Evolutionary conservation across 2,113 vertebrate genomes (phyloP).

Genomic region (Anoplopoma fimbria): DNA sequence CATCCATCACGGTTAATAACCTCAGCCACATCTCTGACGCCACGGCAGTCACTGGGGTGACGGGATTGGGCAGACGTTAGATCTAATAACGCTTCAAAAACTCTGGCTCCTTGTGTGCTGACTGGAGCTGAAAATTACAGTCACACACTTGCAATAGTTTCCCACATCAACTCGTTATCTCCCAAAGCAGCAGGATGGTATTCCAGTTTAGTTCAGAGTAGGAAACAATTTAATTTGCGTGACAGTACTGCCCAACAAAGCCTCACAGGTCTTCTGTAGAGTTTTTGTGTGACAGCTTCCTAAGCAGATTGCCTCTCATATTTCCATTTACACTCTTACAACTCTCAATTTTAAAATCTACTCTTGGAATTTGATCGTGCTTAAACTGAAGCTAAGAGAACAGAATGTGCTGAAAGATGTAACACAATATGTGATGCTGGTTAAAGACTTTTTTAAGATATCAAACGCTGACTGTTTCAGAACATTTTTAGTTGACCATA

Average conservation of each 20-base stretch:
- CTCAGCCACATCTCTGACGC: constrained; percentile 38
- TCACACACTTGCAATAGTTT: constrained; percentile 21
- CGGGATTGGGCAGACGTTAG: constrained; percentile 42
- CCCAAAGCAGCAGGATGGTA: constrained; percentile 9
- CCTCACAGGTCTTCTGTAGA: neutral
- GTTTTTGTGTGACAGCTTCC: neutral
- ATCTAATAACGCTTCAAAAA: constrained; percentile 61
- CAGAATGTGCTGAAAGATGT: neutral
- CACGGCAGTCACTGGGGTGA: constrained; percentile 52
- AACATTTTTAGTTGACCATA: neutral
- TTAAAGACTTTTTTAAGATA: neutral
- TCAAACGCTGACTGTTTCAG: neutral
- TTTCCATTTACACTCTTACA: neutral
- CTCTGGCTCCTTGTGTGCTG: constrained; percentile 37
- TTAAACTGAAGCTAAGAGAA: neutral
- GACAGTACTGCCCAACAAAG: too few relatives aligned
- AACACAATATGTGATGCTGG: neutral
- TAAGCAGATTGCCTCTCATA: neutral
- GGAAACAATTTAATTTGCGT: too few relatives aligned
- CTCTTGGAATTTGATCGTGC: neutral
- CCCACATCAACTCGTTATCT: constrained; percentile 36
- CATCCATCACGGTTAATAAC: constrained; percentile 67
- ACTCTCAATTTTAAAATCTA: neutral
- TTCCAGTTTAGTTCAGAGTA: neutral
- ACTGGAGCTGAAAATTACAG: constrained; percentile 51